A percentile compares a stretch with the other conserved stretches of the same genome.
These are phyloP conservation scores for Triplophysa tibetana DNA, from an alignment of 2,113 vertebrate genomes.

Conservation along the genomic window DNA sequence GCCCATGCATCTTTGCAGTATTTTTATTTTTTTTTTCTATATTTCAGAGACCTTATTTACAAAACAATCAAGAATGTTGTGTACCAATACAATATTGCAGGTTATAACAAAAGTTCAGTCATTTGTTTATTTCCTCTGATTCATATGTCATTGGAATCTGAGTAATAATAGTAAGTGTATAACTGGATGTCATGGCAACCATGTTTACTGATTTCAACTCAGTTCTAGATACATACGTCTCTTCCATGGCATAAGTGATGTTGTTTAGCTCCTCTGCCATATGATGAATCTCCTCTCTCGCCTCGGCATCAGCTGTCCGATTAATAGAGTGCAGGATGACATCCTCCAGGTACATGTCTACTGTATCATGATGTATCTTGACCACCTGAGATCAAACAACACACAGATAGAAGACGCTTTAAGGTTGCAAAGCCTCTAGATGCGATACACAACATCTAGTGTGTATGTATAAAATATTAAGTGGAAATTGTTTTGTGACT, in stretches of 20 bases:
- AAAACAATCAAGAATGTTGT: not conserved
- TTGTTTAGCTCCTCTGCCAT: slow-evolving; percentile 84
- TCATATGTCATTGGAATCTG: not conserved
- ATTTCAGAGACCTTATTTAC: not conserved
- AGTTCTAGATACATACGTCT: slow-evolving; percentile 68
- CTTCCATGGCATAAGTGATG: slow-evolving; percentile 83
- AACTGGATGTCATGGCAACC: not conserved
- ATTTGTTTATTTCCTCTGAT: not conserved
- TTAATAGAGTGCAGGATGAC: slow-evolving; percentile 79
- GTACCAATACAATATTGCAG: not conserved
- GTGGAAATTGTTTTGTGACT: no score
- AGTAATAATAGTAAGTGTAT: not conserved
- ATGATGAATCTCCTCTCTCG: slow-evolving; percentile 83
- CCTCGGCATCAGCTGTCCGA: slow-evolving; percentile 81
- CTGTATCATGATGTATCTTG: slow-evolving; percentile 83
- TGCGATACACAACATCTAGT: not conserved
- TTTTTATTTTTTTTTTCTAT: not conserved
- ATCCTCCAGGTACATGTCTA: slow-evolving; percentile 91
- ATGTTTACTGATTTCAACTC: not conserved
- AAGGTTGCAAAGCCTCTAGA: not conserved
- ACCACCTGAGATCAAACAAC: slow-evolving; percentile 76
- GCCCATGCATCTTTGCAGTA: not conserved
- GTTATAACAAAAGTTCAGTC: not conserved
- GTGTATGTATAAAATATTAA: no score
- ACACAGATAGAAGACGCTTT: not conserved